Base-by-base conservation (phyloP, 1,140 invertebrate genomes). In the Ceratosolen fusciceps region DNA sequence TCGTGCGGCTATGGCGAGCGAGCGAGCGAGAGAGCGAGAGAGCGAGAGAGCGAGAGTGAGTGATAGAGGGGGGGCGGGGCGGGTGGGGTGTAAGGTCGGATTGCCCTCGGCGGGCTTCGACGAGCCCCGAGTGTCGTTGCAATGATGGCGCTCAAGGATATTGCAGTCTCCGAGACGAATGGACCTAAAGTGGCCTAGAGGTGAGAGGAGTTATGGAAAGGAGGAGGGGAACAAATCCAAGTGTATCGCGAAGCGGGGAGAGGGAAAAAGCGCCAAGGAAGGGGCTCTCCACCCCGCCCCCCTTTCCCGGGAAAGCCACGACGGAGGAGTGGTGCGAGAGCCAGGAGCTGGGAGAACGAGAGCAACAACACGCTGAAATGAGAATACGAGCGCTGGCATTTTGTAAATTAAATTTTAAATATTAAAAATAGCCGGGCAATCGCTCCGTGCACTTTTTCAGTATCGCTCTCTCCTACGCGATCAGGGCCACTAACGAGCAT, bases 361-460 rank as follows among this genome's bases (percentile, higher is more conserved):
- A 56, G 62, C 29, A 65, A 77, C 81, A 77, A 82, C 79, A 78
- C 60, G 16, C 39, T 79, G 81, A 77, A 77, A 77, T 81, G 77
- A 70, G 80, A 82, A 79, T 77, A 81, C 81, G 82, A 77, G 80
- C 83, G 81, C 83, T 84, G 86, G 86, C 87, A 87, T 88, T 88
- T 88, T 88, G 87, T 88, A 88, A 88, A 88, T 88, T 87, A 88
- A 88, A 88, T 88, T 88, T 88, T 88, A 88, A 88, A 88, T 88
- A 88, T 88, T 88, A 88, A 88, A 88, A 88, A 88, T 88, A 88
- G 85, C 83, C 82, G 80, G 77, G 72, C 67, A 37, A 47, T 65
- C n/a, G 74, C 72, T 74, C 68, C 65, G 7, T 62, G 79, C 79
- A 70, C 79, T 72, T 75, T 75, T 60, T 37, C 62, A 49, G 71